Conservation (phyloP, 2,797 vertebrate species). For the Macropus fuliginosus region DNA sequence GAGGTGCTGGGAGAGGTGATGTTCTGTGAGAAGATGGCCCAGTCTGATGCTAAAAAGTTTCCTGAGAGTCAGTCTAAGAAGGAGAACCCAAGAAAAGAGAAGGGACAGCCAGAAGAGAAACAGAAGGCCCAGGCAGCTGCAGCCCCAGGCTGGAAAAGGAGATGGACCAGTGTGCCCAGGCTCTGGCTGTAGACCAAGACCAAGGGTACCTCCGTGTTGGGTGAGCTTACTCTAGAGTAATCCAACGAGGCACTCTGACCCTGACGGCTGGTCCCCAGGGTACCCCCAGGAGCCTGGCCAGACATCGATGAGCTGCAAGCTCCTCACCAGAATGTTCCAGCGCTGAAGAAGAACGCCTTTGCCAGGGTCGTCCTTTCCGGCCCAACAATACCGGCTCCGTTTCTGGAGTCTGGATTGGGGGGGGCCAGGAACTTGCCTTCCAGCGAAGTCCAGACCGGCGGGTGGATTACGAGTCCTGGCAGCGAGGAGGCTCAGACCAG, state of each 20-base stretch:
- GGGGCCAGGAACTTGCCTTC: slow-evolving; percentile 92
- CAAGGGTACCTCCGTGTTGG: slow-evolving; percentile 92
- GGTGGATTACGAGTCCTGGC: slow-evolving; percentile 92
- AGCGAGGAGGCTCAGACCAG: no score
- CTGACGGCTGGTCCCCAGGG: slow-evolving; percentile 94
- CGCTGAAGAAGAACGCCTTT: slow-evolving; percentile 93
- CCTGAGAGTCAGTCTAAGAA: slow-evolving; percentile 94
- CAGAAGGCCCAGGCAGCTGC: slow-evolving; percentile 85
- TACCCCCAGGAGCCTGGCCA: slow-evolving; percentile 88
- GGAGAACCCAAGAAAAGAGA: slow-evolving; percentile 92
- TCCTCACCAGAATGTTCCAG: slow-evolving; percentile 96
- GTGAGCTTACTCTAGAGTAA: slow-evolving; percentile 91
- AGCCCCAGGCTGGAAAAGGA: slow-evolving; percentile 86
- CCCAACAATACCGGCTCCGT: slow-evolving; percentile 88
- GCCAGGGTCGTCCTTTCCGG: slow-evolving; percentile 93
- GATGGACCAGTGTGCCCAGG: slow-evolving; percentile 93
- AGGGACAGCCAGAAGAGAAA: slow-evolving; percentile 89
- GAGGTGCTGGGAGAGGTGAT: slow-evolving; percentile 78
- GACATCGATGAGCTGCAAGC: slow-evolving; percentile 89
- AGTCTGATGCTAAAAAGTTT: slow-evolving; percentile 95
- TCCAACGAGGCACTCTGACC: slow-evolving; percentile 88
- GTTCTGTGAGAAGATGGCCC: slow-evolving; percentile 94
- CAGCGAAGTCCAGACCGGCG: slow-evolving; percentile 93
- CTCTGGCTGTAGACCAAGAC: slow-evolving; percentile 92
- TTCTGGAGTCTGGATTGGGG: slow-evolving; percentile 94